Percentiles rank a stretch among this genome's conserved stretches.
Evolutionary conservation across 2,113 vertebrate species (phyloP).

Genomic region (Serilophus lunatus): DNA sequence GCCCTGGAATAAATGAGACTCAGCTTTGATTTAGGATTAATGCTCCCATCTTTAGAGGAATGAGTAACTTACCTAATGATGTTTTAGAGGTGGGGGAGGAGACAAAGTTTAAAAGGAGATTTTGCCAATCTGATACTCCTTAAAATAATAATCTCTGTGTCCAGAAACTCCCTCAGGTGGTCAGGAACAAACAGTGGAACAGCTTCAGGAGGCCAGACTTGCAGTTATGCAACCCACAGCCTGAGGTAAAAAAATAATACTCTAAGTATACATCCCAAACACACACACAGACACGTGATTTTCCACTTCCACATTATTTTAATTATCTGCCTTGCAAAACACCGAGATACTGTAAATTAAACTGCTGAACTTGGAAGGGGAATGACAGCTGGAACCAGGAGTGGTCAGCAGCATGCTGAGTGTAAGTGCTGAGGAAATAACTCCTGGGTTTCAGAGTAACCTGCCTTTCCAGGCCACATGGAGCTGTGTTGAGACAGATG

Average conservation of each 20-base stretch:
- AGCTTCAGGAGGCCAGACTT: background rate
- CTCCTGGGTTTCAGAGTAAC: background rate
- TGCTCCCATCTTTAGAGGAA: background rate
- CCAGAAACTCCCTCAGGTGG: background rate
- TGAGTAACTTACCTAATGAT: background rate
- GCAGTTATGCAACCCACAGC: background rate
- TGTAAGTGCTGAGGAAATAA: background rate
- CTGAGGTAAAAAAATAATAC: background rate
- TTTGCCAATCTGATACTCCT: background rate
- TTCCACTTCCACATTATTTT: constrained; percentile 1
- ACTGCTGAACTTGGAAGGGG: background rate
- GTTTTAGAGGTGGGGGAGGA: background rate
- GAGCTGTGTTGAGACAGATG: background rate
- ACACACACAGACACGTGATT: background rate
- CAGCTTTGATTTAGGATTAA: background rate
- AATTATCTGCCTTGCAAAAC: constrained; percentile 22
- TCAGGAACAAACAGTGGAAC: background rate
- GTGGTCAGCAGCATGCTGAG: background rate
- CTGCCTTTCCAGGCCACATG: background rate
- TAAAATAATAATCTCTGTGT: background rate
- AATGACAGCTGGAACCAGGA: background rate
- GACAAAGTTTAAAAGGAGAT: background rate
- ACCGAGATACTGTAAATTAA: background rate
- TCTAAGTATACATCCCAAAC: background rate
- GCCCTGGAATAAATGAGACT: background rate